phyloP scores from a whole-genome alignment of 2,113 vertebrate species.

The Accipiter cooperii region DNA sequence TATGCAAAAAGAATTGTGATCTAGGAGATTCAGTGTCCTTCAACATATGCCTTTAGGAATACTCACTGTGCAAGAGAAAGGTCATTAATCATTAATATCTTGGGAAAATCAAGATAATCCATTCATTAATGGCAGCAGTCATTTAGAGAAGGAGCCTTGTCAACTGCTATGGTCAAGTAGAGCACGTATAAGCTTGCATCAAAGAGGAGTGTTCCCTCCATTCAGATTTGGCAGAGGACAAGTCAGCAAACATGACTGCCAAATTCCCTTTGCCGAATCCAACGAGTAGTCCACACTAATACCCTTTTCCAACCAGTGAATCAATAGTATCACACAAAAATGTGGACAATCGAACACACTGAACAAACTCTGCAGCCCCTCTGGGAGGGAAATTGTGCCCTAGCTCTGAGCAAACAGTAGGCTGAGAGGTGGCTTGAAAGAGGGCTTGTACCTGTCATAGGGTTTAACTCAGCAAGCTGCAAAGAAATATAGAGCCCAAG shows the following conservation, averaged over 20 bases:
- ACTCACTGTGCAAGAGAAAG: background rate
- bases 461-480: background rate
- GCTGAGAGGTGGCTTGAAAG: background rate
- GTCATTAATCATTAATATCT: background rate
- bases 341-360: background rate
- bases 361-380: background rate
- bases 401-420: background rate
- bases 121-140: background rate
- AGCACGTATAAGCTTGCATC: background rate
- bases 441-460: background rate
- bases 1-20: background rate
- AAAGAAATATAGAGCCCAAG: background rate
- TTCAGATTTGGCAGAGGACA: background rate
- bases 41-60: background rate
- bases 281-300: rapidly evolving
- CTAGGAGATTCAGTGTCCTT: background rate
- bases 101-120: background rate
- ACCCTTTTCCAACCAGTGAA: background rate
- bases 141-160: background rate
- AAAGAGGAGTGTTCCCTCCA: background rate
- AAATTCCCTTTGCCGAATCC: background rate
- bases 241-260: background rate
- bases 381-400: background rate
- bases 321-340: background rate
- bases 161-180: background rate